These are phyloP conservation scores for Gymnocephalus cernua DNA, from an alignment of 2,113 vertebrate genomes.

Conservation along the genomic window DNA sequence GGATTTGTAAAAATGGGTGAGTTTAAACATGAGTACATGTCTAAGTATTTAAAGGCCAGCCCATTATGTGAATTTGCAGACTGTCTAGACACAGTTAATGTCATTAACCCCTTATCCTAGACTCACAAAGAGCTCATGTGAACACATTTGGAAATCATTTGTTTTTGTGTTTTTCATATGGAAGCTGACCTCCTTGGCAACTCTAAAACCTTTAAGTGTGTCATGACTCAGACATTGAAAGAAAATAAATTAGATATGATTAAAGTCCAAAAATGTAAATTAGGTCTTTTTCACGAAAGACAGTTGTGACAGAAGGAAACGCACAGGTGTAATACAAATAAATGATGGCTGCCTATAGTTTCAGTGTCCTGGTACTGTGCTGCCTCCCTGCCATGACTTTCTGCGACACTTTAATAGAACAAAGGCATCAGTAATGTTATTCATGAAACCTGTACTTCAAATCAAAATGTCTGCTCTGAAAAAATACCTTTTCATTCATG, in stretches of 20 bases:
- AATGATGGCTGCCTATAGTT: background rate
- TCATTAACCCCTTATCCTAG: background rate
- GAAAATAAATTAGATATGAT: background rate
- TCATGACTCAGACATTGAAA: background rate
- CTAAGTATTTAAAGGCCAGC: background rate
- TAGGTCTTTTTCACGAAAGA: background rate
- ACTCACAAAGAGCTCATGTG: background rate
- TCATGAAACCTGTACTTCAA: background rate
- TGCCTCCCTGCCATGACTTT: background rate
- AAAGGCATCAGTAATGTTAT: background rate
- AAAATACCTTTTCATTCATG: constrained; percentile 51
- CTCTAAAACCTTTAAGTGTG: background rate
- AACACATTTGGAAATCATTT: background rate
- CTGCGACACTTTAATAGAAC: background rate
- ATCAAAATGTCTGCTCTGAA: constrained; percentile 16
- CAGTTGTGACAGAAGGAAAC: background rate
- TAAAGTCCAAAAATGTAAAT: background rate
- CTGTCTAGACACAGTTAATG: background rate
- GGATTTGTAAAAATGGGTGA: constrained; percentile 85
- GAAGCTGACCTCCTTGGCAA: background rate
- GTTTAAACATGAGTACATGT: constrained; percentile 37
- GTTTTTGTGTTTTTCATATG: background rate
- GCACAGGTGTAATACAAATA: background rate
- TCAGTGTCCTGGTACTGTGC: background rate
- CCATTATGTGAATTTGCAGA: background rate